A percentile compares a stretch with the other conserved stretches of the same genome.
phyloP scores from a whole-genome alignment of 2,113 vertebrate species.

The Chroicocephalus ridibundus region DNA sequence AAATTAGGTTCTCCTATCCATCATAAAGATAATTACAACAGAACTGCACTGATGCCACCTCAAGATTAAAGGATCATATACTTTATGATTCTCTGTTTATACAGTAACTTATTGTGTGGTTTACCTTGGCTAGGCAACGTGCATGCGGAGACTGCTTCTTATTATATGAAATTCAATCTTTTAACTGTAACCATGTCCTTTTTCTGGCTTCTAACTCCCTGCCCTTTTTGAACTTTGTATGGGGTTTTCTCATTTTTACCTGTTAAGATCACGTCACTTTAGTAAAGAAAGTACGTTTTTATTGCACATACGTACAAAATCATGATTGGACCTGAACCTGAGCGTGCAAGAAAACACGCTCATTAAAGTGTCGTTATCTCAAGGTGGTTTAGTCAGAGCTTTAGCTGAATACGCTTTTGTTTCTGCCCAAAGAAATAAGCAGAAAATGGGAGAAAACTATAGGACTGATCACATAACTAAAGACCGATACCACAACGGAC shows the following conservation, averaged over 20 bases:
- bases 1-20: neutral
- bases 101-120: neutral
- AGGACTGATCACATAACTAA: neutral
- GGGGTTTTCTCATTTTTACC: neutral
- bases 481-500: neutral
- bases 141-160: neutral
- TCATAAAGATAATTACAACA: neutral
- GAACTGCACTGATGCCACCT: neutral
- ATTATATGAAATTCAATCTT: neutral
- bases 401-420: neutral
- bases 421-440: neutral
- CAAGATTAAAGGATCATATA: neutral
- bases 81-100: slow-evolving; percentile 10
- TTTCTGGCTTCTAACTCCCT: neutral
- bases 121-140: neutral
- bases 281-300: neutral
- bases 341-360: neutral
- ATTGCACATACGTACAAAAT: neutral
- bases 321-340: neutral
- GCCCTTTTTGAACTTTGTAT: neutral
- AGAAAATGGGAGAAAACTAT: neutral
- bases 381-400: neutral
- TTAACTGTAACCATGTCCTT: neutral
- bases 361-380: neutral
- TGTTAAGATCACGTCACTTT: neutral